A percentile compares a stretch with the other conserved stretches of the same genome.
Conservation (phyloP, 2,797 vertebrate genomes). For the Pitangus sulphuratus region DNA sequence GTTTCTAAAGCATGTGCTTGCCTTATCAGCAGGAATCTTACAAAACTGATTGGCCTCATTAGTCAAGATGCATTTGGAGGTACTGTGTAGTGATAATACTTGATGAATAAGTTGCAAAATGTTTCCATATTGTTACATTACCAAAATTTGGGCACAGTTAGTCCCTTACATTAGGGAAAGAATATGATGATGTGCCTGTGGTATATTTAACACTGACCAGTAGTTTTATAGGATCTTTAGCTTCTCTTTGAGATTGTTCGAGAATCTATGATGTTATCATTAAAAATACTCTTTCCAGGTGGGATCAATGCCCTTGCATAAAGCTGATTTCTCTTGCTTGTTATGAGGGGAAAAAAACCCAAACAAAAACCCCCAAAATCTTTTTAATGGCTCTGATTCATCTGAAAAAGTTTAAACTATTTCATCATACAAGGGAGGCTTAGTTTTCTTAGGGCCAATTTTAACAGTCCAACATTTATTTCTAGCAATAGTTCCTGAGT, state of each 20-base stretch:
- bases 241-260: background rate
- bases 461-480: background rate
- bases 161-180: background rate
- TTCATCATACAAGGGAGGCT: background rate
- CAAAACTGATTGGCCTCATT: background rate
- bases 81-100: background rate
- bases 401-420: background rate
- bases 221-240: background rate
- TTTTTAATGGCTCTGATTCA: background rate
- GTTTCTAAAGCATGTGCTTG: background rate
- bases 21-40: background rate
- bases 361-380: rapidly evolving
- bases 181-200: rapidly evolving
- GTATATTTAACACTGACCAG: background rate
- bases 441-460: background rate
- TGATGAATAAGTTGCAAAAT: background rate
- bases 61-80: background rate
- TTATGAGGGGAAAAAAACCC: rapidly evolving
- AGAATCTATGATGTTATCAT: rapidly evolving
- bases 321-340: background rate
- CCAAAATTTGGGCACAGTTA: background rate
- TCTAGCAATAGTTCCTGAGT: background rate
- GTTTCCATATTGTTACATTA: background rate
- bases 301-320: background rate
- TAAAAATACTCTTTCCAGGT: background rate